phyloP scores from a whole-genome alignment of 1,140 invertebrate genomes.

The Riptortus pedestris region DNA sequence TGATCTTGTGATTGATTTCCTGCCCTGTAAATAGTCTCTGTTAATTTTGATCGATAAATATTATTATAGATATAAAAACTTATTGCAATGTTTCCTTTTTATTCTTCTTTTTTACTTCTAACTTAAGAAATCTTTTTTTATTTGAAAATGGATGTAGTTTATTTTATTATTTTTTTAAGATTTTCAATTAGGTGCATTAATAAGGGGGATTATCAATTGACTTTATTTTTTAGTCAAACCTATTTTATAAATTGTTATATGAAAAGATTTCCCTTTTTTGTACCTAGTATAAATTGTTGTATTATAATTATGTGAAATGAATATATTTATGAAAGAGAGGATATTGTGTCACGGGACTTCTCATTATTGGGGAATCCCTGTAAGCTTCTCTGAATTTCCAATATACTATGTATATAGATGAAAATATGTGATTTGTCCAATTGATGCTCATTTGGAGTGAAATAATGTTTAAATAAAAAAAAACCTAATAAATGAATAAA shows the following conservation, averaged over 20 bases:
- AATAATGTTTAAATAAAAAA: not conserved
- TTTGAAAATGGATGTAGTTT: not conserved
- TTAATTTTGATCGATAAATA: conserved; percentile 1
- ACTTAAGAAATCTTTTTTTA: not conserved
- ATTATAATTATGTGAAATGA: not conserved
- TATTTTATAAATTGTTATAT: conserved; percentile 14
- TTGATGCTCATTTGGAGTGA: conserved; percentile 8
- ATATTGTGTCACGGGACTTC: not conserved
- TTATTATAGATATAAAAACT: too few species aligned
- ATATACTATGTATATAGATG: conserved; percentile 6
- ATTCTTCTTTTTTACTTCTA: not conserved
- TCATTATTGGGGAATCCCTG: not conserved
- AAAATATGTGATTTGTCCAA: conserved; percentile 4
- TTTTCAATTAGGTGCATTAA: conserved; percentile 2
- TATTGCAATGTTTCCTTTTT: too few species aligned
- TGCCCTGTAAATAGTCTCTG: conserved; percentile 14
- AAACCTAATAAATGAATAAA: too few species aligned
- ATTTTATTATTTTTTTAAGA: not conserved
- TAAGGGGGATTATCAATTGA: not conserved
- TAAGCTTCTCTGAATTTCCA: not conserved
- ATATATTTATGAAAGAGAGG: not conserved
- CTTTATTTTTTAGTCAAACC: not conserved
- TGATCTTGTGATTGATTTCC: conserved; percentile 12
- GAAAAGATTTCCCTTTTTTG: not conserved
- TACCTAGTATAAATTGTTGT: conserved; percentile 4